These are phyloP conservation scores for Planiliza haematocheilus DNA, from an alignment of 2,113 vertebrate species.

Conservation along the genomic window DNA sequence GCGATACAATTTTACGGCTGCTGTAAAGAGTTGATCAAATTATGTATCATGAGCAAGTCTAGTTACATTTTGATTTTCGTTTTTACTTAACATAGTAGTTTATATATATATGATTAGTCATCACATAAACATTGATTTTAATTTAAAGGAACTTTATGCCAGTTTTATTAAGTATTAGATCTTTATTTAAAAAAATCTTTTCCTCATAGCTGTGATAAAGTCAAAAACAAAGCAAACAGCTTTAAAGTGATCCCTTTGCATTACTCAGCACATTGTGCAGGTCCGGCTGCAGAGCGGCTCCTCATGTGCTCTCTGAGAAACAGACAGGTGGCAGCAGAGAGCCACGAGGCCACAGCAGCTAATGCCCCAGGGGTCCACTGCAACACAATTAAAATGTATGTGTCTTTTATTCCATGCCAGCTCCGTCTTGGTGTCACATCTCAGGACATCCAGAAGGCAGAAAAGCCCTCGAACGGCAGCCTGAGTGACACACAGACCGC, in stretches of 20 bases:
- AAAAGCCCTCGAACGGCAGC: constrained; percentile 15
- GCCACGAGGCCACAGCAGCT: constrained; percentile 67
- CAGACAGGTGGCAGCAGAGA: constrained; percentile 98
- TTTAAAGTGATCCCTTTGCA: not conserved
- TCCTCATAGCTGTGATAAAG: not conserved
- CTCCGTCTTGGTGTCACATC: constrained; percentile 65
- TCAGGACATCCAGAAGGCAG: constrained; percentile 37
- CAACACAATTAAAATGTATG: constrained; percentile 70
- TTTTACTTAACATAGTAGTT: too few relatives aligned
- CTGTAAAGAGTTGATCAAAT: constrained; percentile 27
- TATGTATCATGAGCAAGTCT: constrained; percentile 26
- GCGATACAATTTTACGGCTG: constrained; percentile 35
- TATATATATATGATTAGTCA: too few relatives aligned
- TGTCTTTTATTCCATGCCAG: constrained; percentile 71
- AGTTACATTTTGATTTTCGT: constrained; percentile 5
- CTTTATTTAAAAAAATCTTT: too few relatives aligned
- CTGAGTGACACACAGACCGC: constrained; percentile 2
- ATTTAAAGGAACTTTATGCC: too few relatives aligned
- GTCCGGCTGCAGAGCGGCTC: not conserved
- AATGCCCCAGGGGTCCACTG: constrained; percentile 54
- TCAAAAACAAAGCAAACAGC: not conserved
- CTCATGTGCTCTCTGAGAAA: constrained; percentile 39
- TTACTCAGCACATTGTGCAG: constrained; percentile 70
- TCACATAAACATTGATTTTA: too few relatives aligned
- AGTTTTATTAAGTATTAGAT: too few relatives aligned